phyloP scores from a whole-genome alignment of 2,888 invertebrate genomes.

The Stegophylla sp. region DNA sequence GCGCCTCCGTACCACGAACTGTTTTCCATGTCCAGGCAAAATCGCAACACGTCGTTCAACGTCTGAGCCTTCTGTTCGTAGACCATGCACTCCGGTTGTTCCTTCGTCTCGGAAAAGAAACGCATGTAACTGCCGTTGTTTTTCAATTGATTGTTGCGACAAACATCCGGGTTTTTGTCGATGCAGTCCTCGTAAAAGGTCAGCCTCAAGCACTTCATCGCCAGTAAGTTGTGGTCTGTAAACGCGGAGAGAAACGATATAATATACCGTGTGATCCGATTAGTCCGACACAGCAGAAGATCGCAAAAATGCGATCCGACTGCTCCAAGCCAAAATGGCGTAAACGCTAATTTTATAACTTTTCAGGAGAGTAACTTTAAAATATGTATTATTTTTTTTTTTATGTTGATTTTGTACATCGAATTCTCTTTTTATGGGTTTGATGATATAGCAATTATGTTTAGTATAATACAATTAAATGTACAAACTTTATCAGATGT shows the following conservation, averaged over 20 bases:
- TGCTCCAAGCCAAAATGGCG: too few species aligned
- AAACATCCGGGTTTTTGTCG: not conserved
- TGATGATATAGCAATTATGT: too few species aligned
- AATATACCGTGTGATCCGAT: too few species aligned
- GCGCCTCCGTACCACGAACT: constrained; percentile 76
- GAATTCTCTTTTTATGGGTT: too few species aligned
- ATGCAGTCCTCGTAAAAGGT: constrained; percentile 23
- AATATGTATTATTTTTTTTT: too few species aligned
- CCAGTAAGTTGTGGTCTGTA: not conserved
- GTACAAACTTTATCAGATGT: too few species aligned
- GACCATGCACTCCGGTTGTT: constrained; percentile 10
- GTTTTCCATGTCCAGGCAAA: constrained; percentile 61
- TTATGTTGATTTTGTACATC: too few species aligned
- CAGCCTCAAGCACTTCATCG: not conserved
- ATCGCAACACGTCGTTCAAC: constrained; percentile 58
- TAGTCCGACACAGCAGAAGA: too few species aligned
- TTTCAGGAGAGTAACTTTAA: too few species aligned
- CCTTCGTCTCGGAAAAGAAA: not conserved
- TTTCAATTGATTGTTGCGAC: not conserved
- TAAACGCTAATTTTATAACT: too few species aligned
- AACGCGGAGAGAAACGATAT: not conserved
- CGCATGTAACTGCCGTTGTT: not conserved
- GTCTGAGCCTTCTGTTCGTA: constrained; percentile 6
- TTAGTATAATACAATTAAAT: too few species aligned
- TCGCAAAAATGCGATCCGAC: too few species aligned